Conservation (phyloP, 2,888 invertebrate species). For the Esperia sulphurella region DNA sequence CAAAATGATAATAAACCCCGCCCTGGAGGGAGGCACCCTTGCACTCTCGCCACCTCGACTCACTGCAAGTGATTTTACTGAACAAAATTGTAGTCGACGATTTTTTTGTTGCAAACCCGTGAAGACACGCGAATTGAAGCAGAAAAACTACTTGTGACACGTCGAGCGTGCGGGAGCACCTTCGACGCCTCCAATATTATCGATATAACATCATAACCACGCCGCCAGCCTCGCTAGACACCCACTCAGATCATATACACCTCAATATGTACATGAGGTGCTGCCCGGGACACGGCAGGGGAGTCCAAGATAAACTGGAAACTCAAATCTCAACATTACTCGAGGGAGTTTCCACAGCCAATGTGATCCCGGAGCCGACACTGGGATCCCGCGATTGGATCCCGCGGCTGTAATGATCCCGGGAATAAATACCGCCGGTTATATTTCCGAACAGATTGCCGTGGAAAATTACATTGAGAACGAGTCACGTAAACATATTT, state of each 20-base stretch:
- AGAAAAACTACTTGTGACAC: conserved; percentile 63
- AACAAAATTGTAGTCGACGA: too few relatives aligned
- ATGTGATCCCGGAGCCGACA: conserved; percentile 43
- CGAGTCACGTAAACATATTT: conserved; percentile 37
- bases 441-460: conserved; percentile 51
- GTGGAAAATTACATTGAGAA: conserved; percentile 44
- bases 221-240: conserved; percentile 19
- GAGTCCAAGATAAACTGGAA: conserved; percentile 33
- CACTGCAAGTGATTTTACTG: too few relatives aligned
- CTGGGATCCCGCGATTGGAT: conserved; percentile 51
- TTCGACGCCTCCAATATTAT: conserved; percentile 53
- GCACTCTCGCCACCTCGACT: too few relatives aligned
- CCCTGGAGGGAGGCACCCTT: too few relatives aligned
- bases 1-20: too few relatives aligned
- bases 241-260: neutral
- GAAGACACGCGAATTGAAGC: conserved; percentile 42
- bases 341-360: conserved; percentile 51
- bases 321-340: conserved; percentile 39
- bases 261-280: neutral
- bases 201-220: conserved; percentile 64
- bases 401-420: conserved; percentile 52
- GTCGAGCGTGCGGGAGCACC: conserved; percentile 44
- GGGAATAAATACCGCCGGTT: conserved; percentile 60
- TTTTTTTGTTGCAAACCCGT: conserved; percentile 24
- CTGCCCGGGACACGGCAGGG: neutral